phyloP scores from a whole-genome alignment of 2,113 vertebrate species.

The Myrmophylax atrothorax region DNA sequence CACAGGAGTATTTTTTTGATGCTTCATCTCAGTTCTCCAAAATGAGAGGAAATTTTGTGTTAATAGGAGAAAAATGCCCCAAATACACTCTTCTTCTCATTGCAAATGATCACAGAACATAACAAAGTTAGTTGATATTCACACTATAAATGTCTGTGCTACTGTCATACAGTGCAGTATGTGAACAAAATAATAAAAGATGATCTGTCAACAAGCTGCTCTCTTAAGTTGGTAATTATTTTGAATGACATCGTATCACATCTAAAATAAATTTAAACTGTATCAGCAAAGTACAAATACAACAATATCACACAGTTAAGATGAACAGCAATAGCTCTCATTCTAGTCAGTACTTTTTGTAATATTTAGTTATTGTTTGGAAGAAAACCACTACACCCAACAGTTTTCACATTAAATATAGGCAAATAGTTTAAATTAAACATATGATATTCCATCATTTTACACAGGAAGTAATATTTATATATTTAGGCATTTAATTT shows the following conservation, averaged over 20 bases:
- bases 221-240: conserved; percentile 71
- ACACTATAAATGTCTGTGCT: conserved; percentile 63
- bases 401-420: conserved; percentile 75
- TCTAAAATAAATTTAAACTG: conserved; percentile 71
- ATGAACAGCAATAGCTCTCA: conserved; percentile 74
- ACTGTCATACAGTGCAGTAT: conserved; percentile 68
- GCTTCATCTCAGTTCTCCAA: background rate
- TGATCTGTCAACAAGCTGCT: conserved; percentile 76
- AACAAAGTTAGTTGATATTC: conserved; percentile 66
- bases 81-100: background rate
- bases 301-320: conserved; percentile 75
- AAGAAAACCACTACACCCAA: conserved; percentile 64
- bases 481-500: conserved; percentile 80
- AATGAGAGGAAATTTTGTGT: background rate
- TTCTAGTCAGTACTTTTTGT: conserved; percentile 71
- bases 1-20: background rate
- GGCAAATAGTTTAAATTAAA: conserved; percentile 77
- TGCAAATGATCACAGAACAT: conserved; percentile 27
- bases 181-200: conserved; percentile 71
- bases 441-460: conserved; percentile 77
- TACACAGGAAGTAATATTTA: conserved; percentile 76
- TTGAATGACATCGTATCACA: conserved; percentile 71
- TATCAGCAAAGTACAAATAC: conserved; percentile 75
- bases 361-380: conserved; percentile 68
- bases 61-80: background rate